phyloP scores from a whole-genome alignment of 1,140 invertebrate genomes.

The Camponotus pennsylvanicus region DNA sequence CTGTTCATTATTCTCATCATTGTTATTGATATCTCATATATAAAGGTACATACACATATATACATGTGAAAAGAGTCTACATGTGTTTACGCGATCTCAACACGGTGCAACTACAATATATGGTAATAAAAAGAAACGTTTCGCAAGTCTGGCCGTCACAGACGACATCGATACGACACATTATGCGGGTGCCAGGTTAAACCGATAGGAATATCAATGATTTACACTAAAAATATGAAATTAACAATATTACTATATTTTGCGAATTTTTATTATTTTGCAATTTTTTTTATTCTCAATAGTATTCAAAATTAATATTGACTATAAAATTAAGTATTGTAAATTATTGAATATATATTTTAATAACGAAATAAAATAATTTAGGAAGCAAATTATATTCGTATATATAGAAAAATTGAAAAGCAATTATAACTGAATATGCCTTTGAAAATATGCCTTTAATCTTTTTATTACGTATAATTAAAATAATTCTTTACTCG shows the following conservation, averaged over 20 bases:
- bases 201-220: neutral
- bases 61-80: neutral
- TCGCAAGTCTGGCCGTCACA: slow-evolving; percentile 2
- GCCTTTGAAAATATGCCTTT: neutral
- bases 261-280: neutral
- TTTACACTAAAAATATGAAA: neutral
- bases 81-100: neutral
- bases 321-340: neutral
- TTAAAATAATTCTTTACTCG: neutral
- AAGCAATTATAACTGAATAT: neutral
- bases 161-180: neutral
- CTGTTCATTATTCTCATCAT: neutral
- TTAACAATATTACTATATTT: neutral
- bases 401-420: neutral
- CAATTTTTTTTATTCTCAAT: neutral
- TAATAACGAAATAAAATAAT: neutral
- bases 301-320: neutral
- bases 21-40: neutral
- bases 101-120: no score
- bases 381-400: neutral
- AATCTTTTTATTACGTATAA: slow-evolving; percentile 9
- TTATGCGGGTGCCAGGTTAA: slow-evolving; percentile 20
- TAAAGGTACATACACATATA: neutral
- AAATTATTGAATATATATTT: neutral
- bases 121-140: neutral